Evolutionary conservation across 2,888 invertebrate species (phyloP), one percentile per base, ranked within the genome.

Genomic region (Molorchus minor): DNA sequence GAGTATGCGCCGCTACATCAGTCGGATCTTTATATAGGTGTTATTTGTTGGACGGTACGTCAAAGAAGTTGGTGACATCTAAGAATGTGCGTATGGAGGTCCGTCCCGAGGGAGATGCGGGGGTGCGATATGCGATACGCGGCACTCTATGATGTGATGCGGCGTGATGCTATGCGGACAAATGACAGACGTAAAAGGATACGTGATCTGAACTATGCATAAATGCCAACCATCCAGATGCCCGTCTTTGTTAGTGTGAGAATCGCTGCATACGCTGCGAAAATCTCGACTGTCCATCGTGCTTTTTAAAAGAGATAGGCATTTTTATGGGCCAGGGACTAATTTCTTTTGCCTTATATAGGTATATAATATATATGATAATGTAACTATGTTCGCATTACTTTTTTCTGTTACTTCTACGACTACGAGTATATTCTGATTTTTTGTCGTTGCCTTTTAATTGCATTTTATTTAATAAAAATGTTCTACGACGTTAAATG

Each of bases 161-260:
- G 71, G 74, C 77, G 77, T 78, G 79, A 78, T 73, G 76, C 73
- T 77, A 77, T 77, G 77, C 76, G 75, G 76, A 78, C 78, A 79
- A 79, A 79, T 78, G 77, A 77, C 77, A 73, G 74, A 77, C 77
- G 76, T 75, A 73, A 73, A 71, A 68, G 69, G 61, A 68, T 77
- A 79, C 79, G 79, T 79, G 79, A 79, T 78, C 74, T 78, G 78
- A 78, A 79, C 74, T 75, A 77, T 76, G 75, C 75, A 77, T 78
- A 69, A 70, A 65, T 68, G 70, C 69, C 72, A 41, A 30, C 52
- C 60, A 69, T 68, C 65, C 67, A 69, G 70, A 73, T 71, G 71
- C 71, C 52, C 52, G 64, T 64, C 66, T 74, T 73, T 74, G 74
- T 75, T 71, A 75, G 76, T 77, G 76, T 77, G 77, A 77, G 77